Conservation (phyloP, 2,888 invertebrate species). For the Ptychoptera contaminata region DNA sequence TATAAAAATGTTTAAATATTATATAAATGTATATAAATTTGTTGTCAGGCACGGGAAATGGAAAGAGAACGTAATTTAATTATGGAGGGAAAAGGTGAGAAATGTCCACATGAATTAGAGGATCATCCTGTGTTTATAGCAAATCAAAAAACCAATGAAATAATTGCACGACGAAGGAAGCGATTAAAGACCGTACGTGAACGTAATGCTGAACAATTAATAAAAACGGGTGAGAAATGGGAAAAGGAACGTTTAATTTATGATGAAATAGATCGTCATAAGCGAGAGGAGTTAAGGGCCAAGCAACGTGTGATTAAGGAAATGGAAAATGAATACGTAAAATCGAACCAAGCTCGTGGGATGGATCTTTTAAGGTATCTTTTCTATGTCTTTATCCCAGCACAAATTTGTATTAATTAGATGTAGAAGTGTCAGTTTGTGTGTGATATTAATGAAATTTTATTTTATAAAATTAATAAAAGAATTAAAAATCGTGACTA, state of each 20-base stretch:
- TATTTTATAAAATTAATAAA: no score
- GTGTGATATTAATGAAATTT: no score
- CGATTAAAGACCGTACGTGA: conserved; percentile 29
- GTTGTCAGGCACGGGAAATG: conserved; percentile 35
- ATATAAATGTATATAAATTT: no score
- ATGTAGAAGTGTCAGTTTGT: neutral
- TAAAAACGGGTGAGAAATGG: conserved; percentile 28
- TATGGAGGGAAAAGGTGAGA: conserved; percentile 39
- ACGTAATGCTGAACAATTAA: conserved; percentile 27
- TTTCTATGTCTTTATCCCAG: no score
- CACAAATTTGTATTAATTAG: neutral
- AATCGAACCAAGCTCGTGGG: conserved; percentile 23
- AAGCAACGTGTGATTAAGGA: conserved; percentile 18
- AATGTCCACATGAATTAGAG: conserved; percentile 41
- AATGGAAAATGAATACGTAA: conserved; percentile 21
- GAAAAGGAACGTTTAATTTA: conserved; percentile 25
- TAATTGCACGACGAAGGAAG: conserved; percentile 34
- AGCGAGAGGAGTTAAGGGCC: conserved; percentile 17
- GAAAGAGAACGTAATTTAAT: conserved; percentile 45
- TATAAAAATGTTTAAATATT: no score
- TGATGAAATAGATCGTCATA: conserved; percentile 22
- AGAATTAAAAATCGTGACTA: conserved; percentile 27
- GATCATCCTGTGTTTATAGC: conserved; percentile 45
- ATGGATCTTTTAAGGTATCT: conserved; percentile 26
- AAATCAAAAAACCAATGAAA: conserved; percentile 32